Conservation (phyloP, 1,140 invertebrate genomes). For the Drosophila bifasciata region DNA sequence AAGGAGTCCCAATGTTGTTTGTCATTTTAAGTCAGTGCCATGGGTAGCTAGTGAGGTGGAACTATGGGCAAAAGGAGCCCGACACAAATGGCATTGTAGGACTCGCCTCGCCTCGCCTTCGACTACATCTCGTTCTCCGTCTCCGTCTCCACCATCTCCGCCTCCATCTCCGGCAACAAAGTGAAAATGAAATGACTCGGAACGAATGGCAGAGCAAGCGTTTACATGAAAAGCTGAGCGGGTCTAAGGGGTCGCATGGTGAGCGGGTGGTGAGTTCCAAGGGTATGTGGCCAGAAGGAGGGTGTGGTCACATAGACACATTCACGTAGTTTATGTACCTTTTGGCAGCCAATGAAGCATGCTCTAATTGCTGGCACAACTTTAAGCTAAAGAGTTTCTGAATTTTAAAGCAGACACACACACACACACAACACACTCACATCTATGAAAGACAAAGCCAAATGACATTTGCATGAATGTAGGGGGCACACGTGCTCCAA, state of each 20-base stretch:
- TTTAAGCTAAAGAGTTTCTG: constrained; percentile 53
- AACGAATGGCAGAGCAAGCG: constrained; percentile 81
- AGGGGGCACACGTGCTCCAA: too few species aligned
- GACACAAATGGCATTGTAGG: constrained; percentile 57
- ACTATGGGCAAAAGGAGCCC: constrained; percentile 64
- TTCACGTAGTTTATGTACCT: constrained; percentile 72
- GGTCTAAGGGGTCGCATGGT: constrained; percentile 22
- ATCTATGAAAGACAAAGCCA: too few species aligned
- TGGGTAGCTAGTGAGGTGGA: constrained; percentile 80
- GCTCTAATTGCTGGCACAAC: constrained; percentile 64
- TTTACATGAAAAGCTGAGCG: constrained; percentile 66
- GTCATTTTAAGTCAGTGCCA: constrained; percentile 78
- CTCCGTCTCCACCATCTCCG: constrained; percentile 1
- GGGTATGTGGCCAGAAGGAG: constrained; percentile 1
- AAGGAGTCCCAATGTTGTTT: constrained; percentile 73
- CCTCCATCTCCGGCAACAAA: constrained; percentile 71
- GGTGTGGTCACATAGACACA: constrained; percentile 13
- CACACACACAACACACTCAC: background rate
- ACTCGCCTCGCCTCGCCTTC: constrained; percentile 20
- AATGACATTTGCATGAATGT: background rate
- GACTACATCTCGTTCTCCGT: background rate
- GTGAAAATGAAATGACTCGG: constrained; percentile 82
- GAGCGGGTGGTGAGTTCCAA: constrained; percentile 8
- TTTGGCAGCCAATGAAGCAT: constrained; percentile 77
- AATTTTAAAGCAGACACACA: constrained; percentile 33